Conservation (phyloP, 2,797 vertebrate genomes). For the Trachops cirrhosus region DNA sequence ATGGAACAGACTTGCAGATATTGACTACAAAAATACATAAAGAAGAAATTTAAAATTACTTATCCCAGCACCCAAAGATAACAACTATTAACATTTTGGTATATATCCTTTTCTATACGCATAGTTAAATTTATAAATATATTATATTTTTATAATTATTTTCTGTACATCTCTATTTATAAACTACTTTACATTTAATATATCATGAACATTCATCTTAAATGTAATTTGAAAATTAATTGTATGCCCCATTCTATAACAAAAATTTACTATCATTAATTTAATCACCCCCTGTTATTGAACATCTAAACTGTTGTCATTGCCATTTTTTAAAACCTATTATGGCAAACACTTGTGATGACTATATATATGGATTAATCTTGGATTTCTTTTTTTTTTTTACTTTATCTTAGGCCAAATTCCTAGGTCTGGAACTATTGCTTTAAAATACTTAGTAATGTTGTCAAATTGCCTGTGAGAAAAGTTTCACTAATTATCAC, state of each 20-base stretch:
- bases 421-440: neutral
- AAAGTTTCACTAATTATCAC: neutral
- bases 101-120: neutral
- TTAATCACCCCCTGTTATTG: neutral
- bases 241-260: neutral
- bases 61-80: neutral
- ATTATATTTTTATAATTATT: neutral
- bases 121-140: neutral
- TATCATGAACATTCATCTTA: neutral
- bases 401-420: neutral
- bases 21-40: neutral
- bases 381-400: neutral
- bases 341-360: neutral
- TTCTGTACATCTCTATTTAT: neutral
- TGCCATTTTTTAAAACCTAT: neutral
- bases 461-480: neutral
- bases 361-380: neutral
- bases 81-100: neutral
- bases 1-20: neutral
- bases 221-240: neutral
- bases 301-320: neutral
- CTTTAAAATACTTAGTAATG: neutral
- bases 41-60: neutral
- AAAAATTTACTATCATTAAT: neutral
- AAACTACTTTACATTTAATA: neutral